A percentile compares a stretch with the other conserved stretches of the same genome.
phyloP scores from a whole-genome alignment of 2,888 invertebrate species.

The Heterodera filipjevi region DNA sequence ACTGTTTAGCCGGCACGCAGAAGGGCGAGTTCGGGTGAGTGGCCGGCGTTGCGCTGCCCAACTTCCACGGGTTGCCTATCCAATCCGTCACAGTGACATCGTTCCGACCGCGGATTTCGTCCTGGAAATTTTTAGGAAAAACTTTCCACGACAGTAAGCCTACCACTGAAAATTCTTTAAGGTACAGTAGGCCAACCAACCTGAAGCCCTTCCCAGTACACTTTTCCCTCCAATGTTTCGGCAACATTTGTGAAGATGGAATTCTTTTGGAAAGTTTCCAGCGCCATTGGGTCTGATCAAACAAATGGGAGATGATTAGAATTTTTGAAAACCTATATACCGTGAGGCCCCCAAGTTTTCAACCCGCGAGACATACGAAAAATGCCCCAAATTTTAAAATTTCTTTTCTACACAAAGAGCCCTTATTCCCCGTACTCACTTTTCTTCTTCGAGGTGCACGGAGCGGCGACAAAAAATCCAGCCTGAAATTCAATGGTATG shows the following conservation, averaged over 20 bases:
- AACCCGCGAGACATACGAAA: too few relatives aligned
- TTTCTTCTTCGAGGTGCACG: conserved; percentile 85
- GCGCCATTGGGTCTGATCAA: conserved; percentile 83
- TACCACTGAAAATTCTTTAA: too few relatives aligned
- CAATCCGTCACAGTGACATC: conserved; percentile 69
- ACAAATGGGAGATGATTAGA: conserved; percentile 71
- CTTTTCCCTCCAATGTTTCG: conserved; percentile 81
- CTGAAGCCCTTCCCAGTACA: conserved; percentile 97
- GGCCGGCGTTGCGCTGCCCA: conserved; percentile 70
- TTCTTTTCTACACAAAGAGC: too few relatives aligned
- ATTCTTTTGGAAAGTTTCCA: conserved; percentile 74
- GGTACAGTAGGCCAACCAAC: too few relatives aligned
- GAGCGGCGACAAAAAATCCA: conserved; percentile 93
- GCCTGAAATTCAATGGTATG: conserved; percentile 14
- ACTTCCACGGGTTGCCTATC: conserved; percentile 73
- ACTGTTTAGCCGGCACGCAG: conserved; percentile 90
- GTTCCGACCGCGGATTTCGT: conserved; percentile 30
- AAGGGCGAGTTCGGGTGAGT: conserved; percentile 98
- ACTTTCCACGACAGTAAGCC: background rate
- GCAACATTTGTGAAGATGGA: conserved; percentile 98
- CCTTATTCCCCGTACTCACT: conserved; percentile 12
- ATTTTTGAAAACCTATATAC: too few relatives aligned
- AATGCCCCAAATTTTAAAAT: too few relatives aligned
- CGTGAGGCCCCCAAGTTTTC: too few relatives aligned
- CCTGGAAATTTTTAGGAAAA: background rate